phyloP scores from a whole-genome alignment of 2,797 vertebrate genomes.

The Anas capensis region DNA sequence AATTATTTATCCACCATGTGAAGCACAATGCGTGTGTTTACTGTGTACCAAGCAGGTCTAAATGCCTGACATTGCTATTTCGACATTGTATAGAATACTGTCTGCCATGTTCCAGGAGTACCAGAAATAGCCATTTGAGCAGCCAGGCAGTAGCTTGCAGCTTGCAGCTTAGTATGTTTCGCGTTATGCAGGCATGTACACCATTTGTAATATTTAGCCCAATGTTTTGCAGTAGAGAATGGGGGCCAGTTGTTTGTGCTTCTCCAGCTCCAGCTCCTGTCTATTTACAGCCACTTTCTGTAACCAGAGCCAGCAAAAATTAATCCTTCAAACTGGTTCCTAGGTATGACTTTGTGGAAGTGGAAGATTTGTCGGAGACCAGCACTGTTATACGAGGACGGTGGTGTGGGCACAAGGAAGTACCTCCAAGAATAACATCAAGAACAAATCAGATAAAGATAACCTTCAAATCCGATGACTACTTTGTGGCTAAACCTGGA shows the following conservation, averaged over 20 bases:
- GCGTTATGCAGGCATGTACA: rapidly evolving
- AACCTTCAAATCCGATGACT: conserved; percentile 96
- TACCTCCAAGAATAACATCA: conserved; percentile 90
- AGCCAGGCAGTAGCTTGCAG: neutral
- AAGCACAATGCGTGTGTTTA: rapidly evolving
- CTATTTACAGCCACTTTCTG: neutral
- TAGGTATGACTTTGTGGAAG: conserved; percentile 97
- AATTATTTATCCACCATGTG: conserved; percentile 23
- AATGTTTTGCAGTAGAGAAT: neutral
- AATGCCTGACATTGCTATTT: neutral
- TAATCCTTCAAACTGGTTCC: conserved; percentile 27
- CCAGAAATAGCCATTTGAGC: neutral
- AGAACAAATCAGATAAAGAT: conserved; percentile 91
- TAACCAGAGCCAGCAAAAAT: neutral
- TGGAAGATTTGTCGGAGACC: conserved; percentile 92
- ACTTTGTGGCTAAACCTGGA: conserved; percentile 97
- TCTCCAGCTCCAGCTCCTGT: neutral
- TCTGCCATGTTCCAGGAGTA: neutral
- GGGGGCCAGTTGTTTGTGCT: neutral
- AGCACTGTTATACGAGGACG: conserved; percentile 92
- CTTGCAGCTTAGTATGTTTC: neutral
- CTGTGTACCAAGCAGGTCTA: neutral
- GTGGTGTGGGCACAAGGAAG: conserved; percentile 93
- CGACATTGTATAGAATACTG: neutral
- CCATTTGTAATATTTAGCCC: neutral